These are phyloP conservation scores for Calyptomena viridis DNA, from an alignment of 2,113 vertebrate species.

Conservation along the genomic window DNA sequence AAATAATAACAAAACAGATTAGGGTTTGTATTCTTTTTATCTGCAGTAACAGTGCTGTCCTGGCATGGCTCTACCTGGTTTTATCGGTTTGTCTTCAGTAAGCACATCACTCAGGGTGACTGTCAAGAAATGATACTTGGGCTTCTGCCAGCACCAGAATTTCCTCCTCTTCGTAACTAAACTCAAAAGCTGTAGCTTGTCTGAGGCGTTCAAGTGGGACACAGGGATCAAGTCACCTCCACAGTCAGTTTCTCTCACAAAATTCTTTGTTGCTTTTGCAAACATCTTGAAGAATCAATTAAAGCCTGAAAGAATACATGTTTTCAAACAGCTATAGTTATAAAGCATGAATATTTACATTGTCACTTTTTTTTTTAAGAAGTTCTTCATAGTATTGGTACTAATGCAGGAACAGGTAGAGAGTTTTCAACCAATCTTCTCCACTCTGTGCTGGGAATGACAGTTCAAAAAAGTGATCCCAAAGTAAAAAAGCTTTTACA, in stretches of 20 bases:
- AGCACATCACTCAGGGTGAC: conserved; percentile 85
- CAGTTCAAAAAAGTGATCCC: background rate
- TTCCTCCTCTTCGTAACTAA: conserved; percentile 85
- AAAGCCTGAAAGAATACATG: conserved; percentile 5
- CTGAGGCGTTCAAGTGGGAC: conserved; percentile 82
- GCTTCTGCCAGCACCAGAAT: conserved; percentile 89
- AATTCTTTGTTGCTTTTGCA: conserved; percentile 87
- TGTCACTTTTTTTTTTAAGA: background rate
- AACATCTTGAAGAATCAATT: conserved; percentile 80
- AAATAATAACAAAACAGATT: background rate
- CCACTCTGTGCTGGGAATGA: background rate
- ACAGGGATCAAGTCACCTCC: conserved; percentile 85
- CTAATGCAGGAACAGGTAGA: background rate
- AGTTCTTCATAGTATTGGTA: background rate
- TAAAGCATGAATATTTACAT: background rate
- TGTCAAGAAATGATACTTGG: conserved; percentile 85
- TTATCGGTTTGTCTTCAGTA: conserved; percentile 71
- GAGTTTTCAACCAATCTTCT: background rate
- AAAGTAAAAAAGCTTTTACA: background rate
- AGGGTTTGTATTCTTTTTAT: background rate
- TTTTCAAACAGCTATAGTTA: background rate
- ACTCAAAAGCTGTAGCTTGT: conserved; percentile 78
- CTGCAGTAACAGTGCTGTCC: background rate
- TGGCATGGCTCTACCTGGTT: conserved; percentile 77
- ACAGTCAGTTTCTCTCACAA: conserved; percentile 85